Conservation (phyloP, 1,140 invertebrate species). For the Tetraneura akinire region DNA sequence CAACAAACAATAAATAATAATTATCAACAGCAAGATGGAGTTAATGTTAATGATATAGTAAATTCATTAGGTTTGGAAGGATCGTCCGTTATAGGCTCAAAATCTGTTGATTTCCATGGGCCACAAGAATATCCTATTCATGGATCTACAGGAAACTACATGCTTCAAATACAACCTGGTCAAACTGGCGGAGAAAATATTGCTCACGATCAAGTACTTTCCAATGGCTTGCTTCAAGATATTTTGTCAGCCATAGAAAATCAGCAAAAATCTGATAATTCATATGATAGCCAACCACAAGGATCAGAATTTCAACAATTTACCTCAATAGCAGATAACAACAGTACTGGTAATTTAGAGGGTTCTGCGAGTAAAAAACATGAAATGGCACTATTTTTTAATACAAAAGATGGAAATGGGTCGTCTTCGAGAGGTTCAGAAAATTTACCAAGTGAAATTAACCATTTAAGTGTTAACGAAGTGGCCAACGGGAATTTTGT, state of each 20-base stretch:
- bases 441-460: conserved; percentile 6
- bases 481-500: conserved; percentile 31
- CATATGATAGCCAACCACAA: conserved; percentile 37
- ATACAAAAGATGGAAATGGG: not conserved
- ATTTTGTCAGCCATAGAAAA: conserved; percentile 75
- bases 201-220: conserved; percentile 74
- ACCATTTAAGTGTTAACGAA: conserved; percentile 38
- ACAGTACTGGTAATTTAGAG: not conserved
- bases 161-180: conserved; percentile 70
- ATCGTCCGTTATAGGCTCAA: conserved; percentile 49
- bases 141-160: conserved; percentile 62
- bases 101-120: conserved; percentile 51
- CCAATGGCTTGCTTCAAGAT: conserved; percentile 75
- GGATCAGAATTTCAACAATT: conserved; percentile 13
- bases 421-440: not conserved
- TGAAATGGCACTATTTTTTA: conserved; percentile 37
- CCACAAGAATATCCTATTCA: conserved; percentile 62
- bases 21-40: conserved; percentile 37
- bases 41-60: conserved; percentile 53
- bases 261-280: conserved; percentile 43
- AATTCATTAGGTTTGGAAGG: conserved; percentile 54
- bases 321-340: not conserved
- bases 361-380: not conserved
- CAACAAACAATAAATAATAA: conserved; percentile 15
- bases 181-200: conserved; percentile 59